phyloP scores from a whole-genome alignment of 2,888 invertebrate genomes.

The Drosophila neonasuta region DNA sequence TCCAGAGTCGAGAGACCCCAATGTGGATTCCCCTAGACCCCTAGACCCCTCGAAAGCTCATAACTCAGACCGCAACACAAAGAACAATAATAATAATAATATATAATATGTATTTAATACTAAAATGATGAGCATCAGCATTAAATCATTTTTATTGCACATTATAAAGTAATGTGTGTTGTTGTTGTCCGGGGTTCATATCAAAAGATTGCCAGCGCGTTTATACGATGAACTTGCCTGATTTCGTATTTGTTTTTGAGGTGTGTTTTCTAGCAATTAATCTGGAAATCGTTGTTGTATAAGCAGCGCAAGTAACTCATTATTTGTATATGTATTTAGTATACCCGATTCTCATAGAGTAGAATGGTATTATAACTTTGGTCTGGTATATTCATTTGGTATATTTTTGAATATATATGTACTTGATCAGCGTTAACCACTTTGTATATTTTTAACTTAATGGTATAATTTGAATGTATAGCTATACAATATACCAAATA shows the following conservation, averaged over 20 bases:
- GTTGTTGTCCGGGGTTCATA: conserved; percentile 3
- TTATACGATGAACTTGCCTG: conserved; percentile 6
- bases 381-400: too few species aligned
- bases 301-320: background rate
- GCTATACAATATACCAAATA: too few species aligned
- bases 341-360: too few species aligned
- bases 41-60: background rate
- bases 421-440: too few species aligned
- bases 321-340: background rate
- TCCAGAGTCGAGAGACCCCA: conserved; percentile 41
- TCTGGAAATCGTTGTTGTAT: background rate
- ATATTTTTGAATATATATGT: too few species aligned
- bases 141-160: conserved; percentile 53
- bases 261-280: conserved; percentile 1
- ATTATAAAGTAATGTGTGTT: conserved; percentile 27
- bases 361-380: too few species aligned
- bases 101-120: conserved; percentile 30
- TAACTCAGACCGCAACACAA: conserved; percentile 12
- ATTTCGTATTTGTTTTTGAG: background rate
- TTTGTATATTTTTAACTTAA: too few species aligned
- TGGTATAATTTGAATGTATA: too few species aligned
- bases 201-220: conserved; percentile 10
- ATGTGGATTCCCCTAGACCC: background rate
- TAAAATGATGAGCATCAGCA: conserved; percentile 47
- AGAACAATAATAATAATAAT: conserved; percentile 22